Evolutionary conservation across 2,888 invertebrate genomes (phyloP).

Genomic region (Alloscopus bannaensis): DNA sequence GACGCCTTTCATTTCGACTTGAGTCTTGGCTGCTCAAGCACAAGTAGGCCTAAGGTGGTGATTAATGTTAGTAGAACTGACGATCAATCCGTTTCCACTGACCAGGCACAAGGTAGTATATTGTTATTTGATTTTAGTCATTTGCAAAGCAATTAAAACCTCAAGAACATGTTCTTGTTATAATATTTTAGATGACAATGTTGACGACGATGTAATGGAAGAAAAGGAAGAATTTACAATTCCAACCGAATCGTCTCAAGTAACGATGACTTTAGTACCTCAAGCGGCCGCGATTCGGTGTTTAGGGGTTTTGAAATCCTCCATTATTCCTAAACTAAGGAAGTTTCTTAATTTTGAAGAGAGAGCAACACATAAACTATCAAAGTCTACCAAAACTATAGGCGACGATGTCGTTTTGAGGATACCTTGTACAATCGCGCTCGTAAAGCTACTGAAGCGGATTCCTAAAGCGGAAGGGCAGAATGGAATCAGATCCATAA

Average conservation of each 20-base stretch:
- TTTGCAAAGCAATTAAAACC: no score
- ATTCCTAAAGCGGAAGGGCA: conserved; percentile 61
- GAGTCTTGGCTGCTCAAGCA: conserved; percentile 33
- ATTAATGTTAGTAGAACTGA: not conserved
- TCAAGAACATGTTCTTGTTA: not conserved
- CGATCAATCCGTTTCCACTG: no score
- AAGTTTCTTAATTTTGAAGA: conserved; percentile 66
- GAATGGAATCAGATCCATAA: conserved; percentile 66
- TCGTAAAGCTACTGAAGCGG: conserved; percentile 66
- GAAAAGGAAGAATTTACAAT: conserved; percentile 47
- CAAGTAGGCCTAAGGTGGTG: not conserved
- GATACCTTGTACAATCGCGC: conserved; percentile 68
- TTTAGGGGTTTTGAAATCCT: conserved; percentile 51
- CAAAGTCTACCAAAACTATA: conserved; percentile 58
- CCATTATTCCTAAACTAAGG: conserved; percentile 65
- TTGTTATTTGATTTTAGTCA: no score
- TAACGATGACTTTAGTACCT: conserved; percentile 36
- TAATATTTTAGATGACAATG: not conserved
- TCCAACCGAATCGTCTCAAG: not conserved
- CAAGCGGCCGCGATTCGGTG: conserved; percentile 58
- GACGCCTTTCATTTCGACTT: conserved; percentile 69
- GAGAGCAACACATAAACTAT: conserved; percentile 65
- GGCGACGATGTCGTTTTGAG: conserved; percentile 67
- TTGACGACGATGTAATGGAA: not conserved
- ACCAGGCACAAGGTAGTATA: no score